Evolutionary conservation across 2,888 invertebrate genomes (phyloP), one percentile per base, ranked within the genome.

Genomic region (Microctonus hyperodae): DNA sequence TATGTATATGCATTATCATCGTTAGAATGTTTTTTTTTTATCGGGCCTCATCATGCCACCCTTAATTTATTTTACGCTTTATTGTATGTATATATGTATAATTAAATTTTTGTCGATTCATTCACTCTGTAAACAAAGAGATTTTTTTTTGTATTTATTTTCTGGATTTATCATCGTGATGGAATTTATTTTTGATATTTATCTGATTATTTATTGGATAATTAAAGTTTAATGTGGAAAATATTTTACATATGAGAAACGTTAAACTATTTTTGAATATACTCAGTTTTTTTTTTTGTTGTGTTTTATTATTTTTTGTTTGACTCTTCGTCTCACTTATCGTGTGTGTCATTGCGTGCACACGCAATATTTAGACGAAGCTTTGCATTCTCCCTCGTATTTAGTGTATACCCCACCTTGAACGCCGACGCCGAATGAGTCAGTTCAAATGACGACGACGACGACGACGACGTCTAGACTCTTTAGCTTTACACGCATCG

Each of bases 341-440:
- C 40, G 71, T 74, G 75, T 76, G 75, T 78, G 78, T 77, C 78
- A 80, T 76, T 79, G 78, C 79, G 76, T 73, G 79, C 79, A 80
- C 79, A 80, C 79, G 81, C 80, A 81, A 81, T 81, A 80, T 80
- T 81, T 79, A 81, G 78, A 74, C 69, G 40, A 69, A 69, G 13
- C n/a, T n/a, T 2, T 37, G 44, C 7, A 16, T 44, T 28, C 51
- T 44, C 20, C 68, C 58, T 69, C 69, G 16, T 7, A 20, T n/a
- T 28, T 28, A 62, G 53, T 58, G 70, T 48, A n/a, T 63, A 64
- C 60, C 57, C 59, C 16, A 44, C 44, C 44, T 44, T 55, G 48
- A 60, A 58, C 67, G 66, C 44, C 74, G 76, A 74, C 75, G 76
- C 73, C 77, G 77, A 75, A 72, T 79, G 79, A 79, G 75, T 79